Base-by-base conservation (phyloP, 2,797 vertebrate genomes). In the Numenius phaeopus region DNA sequence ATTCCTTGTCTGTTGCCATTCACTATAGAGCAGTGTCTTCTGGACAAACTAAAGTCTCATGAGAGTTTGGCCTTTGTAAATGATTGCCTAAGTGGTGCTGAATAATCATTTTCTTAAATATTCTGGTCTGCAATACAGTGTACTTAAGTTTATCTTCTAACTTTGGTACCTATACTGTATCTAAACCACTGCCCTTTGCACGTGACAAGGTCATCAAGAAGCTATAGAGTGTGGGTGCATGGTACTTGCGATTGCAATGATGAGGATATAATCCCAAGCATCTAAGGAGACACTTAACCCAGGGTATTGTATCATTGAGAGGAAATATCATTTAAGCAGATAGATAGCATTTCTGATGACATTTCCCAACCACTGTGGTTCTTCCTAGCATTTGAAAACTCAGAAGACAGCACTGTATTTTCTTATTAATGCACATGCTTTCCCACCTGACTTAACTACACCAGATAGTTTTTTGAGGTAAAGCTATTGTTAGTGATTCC, bases 201-300 rank as follows among this genome's bases (percentile, higher is more conserved):
- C 9, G 1, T 20, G n/a, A 30, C 10, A 37, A n/a, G 7, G 42
- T 46, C 20, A 50, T 58, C 19, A 34, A 42, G 44, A 69, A 79
- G 8, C 40, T 65, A n/a, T 0, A 40, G 24, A 29, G 7, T 66
- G 30, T 83, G 46, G 34, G 14, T 54, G 7, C 8, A 9, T 19
- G 22, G 24, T 1, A 1, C 42, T 73, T 66, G 29, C 7, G 1
- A 30, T 14, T 2, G 2, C 59, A 80, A 65, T 29, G 9, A 2
- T 80, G 65, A 66, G 66, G 50, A 39, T 19, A 37, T 6, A 23
- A 22, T 46, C 9, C 4, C 16, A 73, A 52, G 11, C 14, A 29
- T 42, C 83, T 62, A 73, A 40, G 29, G 17, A 58, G 76, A 52
- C 24, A 11, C 4, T 50, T 69, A 64, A 64, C 9, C 10, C 24